Evolutionary conservation across 2,113 vertebrate species (phyloP), one percentile per base, ranked within the genome.

Genomic region (Mesitornis unicolor): DNA sequence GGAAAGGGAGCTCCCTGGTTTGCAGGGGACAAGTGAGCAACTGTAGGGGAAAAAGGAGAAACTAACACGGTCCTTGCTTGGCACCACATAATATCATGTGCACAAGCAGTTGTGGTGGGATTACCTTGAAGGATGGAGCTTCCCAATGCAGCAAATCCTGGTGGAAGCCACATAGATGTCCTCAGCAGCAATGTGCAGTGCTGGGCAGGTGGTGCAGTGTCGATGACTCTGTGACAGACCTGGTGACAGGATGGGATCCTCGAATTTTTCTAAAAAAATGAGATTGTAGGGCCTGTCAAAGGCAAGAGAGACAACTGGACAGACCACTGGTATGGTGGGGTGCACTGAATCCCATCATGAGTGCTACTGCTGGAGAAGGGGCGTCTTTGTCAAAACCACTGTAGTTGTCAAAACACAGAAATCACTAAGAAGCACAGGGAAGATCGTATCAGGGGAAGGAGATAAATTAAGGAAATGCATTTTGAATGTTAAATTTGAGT

Each of bases 91-190:
- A 3, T 54, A 31, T 22, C 29, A 28, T 1, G 8, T 54, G 60
- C 36, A 51, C 6, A 65, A 77, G 54, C 12, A 38, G 45, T 35
- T 63, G 29, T 42, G 36, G 40, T 86, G 69, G 21, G 13, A 61
- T 85, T 57, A 15, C 42, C 1, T 0, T 0, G 1, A 60, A 78
- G 68, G 11, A 45, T 54, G 40, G 69, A 84, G 56, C 65, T 68
- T n/a, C 28, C 31, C 19, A 36, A 11, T 4, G 2, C 0, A 1
- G 28, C 50, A 81, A 56, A n/a, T 43, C 56, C 1, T 0, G 9
- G 31, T 57, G 36, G 45, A 31, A 92, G 19, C 36, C 45, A 16
- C 12, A 12, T 15, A 35, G 43, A 50, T 16, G 13, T 29, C 33
- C 64, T 57, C 33, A 26, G 64, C 31, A 71, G 43, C 7, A 81